Evolutionary conservation across 1,140 invertebrate genomes (phyloP).

Genomic region (Bilobella aurantiaca): DNA sequence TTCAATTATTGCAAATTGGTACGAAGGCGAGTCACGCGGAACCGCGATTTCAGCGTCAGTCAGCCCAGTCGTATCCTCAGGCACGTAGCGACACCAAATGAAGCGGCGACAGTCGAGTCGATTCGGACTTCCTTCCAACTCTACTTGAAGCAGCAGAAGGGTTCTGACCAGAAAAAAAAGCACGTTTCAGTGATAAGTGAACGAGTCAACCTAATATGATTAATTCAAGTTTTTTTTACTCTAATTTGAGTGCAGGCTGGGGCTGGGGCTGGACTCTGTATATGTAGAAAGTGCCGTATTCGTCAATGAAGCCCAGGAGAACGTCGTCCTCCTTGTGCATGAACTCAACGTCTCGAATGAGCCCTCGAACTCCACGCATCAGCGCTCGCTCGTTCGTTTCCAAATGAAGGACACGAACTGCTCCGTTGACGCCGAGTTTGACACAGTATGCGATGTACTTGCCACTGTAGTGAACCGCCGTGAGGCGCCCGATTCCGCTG

Average conservation of each 20-base stretch:
- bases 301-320: constrained; percentile 75
- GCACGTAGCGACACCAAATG: constrained; percentile 88
- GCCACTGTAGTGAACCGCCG: constrained; percentile 76
- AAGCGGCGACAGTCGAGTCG: constrained; percentile 48
- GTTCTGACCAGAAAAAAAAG: constrained; percentile 8
- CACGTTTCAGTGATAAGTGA: neutral
- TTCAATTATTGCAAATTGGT: constrained; percentile 68
- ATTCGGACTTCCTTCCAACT: constrained; percentile 42
- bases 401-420: constrained; percentile 68
- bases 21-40: constrained; percentile 55
- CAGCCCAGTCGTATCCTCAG: constrained; percentile 39
- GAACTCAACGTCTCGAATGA: constrained; percentile 80
- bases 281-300: constrained; percentile 65
- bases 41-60: constrained; percentile 30
- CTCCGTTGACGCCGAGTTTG: constrained; percentile 65
- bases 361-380: constrained; percentile 73
- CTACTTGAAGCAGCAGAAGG: constrained; percentile 40
- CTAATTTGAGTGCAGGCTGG: constrained; percentile 42
- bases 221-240: constrained; percentile 36
- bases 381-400: constrained; percentile 62
- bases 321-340: constrained; percentile 64
- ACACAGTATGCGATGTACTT: constrained; percentile 81
- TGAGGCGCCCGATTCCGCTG: constrained; percentile 67
- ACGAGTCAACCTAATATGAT: neutral
- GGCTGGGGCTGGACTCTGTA: constrained; percentile 59